Evolutionary conservation across 2,888 invertebrate genomes (phyloP), one percentile per base, ranked within the genome.

Genomic region (Dryomyza anilis): DNA sequence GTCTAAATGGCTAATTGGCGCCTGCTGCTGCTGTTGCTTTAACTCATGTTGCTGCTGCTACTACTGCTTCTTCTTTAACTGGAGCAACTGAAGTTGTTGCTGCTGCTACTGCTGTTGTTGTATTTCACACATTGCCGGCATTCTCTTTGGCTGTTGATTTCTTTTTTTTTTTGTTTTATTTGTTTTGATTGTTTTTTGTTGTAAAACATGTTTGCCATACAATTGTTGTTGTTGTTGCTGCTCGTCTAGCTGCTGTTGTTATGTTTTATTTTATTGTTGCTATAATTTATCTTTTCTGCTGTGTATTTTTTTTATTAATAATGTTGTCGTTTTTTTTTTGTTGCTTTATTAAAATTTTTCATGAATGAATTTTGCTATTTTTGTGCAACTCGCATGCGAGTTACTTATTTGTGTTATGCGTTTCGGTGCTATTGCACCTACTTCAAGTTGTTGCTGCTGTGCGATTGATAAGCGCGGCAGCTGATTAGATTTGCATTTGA

Each of bases 201-300:
- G 46, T 29, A 48, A 21, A 63, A 63, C 55, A 56, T 56, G 56
- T 55, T n/a, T 56, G 12, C 27, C 36, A 21, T 65, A 33, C 10
- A 58, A 48, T 57, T 67, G 67, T 60, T 33, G 50, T 29, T 63
- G 27, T n/a, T 63, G 56, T 48, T 29, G 66, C 39, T 66, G 57
- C 16, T 55, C 55, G 48, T 65, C 16, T 29, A 2, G 33, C 33
- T 33, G 23, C 19, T 33, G 30, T 30, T 29, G 23, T 23, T 7
- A 12, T 50, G 7, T 21, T 12, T n/a, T n/a, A n/a, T 21, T 50
- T 50, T 50, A 25, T 50, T 50, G 46, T 50, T 6, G 48, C 25
- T 7, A 23, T 50, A 12, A 23, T 23, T 21, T 50, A 25, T 12
- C 6, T 19, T 19, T n/a, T n/a, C 14, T 29, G 7, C 19, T 43